Percentiles rank a stretch among this genome's conserved stretches.
Evolutionary conservation across 2,797 vertebrate genomes (phyloP).

Genomic region (Euthynnus affinis): DNA sequence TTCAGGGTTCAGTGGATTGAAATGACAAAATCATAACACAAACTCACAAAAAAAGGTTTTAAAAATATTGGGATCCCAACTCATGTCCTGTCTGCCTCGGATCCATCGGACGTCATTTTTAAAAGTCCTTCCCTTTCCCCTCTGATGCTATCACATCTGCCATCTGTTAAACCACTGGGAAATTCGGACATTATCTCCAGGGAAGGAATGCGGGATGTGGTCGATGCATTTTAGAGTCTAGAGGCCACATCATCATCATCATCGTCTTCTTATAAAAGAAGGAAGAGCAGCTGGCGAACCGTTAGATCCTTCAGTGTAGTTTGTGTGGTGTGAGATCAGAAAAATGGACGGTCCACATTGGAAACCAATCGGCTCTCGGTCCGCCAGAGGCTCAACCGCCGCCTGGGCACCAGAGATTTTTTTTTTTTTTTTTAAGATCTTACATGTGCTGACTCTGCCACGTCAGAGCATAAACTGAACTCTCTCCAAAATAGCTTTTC

Average conservation of each 20-base stretch:
- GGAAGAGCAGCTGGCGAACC: slow-evolving; percentile 2
- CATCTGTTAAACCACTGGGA: background rate
- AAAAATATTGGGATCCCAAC: too few relatives aligned
- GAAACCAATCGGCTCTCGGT: slow-evolving; percentile 19
- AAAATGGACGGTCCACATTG: background rate
- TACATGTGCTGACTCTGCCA: slow-evolving; percentile 3
- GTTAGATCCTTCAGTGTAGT: slow-evolving; percentile 4
- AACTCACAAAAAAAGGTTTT: too few relatives aligned
- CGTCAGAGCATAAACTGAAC: background rate
- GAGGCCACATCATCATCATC: background rate
- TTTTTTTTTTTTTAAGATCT: background rate
- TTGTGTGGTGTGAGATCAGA: slow-evolving; percentile 9
- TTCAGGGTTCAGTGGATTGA: too few relatives aligned
- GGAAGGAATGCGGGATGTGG: background rate
- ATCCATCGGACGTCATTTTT: too few relatives aligned
- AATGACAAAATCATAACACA: too few relatives aligned
- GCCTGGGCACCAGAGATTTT: background rate
- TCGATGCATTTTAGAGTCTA: background rate
- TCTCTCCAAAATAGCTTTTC: background rate
- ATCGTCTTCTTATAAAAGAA: background rate
- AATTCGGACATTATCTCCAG: background rate
- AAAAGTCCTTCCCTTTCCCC: too few relatives aligned
- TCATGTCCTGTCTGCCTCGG: too few relatives aligned
- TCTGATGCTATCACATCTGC: background rate
- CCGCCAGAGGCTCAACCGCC: slow-evolving; percentile 6